These are phyloP conservation scores for Chionoecetes opilio DNA, from an alignment of 1,140 invertebrate genomes.

Conservation along the genomic window DNA sequence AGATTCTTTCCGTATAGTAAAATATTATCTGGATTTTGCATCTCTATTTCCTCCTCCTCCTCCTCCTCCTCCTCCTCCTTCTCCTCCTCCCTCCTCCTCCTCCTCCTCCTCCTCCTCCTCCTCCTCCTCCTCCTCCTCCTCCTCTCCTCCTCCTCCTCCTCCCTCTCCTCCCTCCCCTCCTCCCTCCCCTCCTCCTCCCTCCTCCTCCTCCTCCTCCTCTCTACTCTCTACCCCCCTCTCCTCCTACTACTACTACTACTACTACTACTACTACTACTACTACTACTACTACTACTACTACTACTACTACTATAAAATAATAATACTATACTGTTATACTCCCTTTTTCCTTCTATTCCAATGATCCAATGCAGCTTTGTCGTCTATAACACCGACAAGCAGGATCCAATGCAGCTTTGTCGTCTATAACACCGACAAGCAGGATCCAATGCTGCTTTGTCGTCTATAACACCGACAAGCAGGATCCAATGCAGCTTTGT, in stretches of 20 bases:
- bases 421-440: too few species aligned
- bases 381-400: too few species aligned
- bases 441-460: too few species aligned
- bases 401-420: too few species aligned
- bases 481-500: too few species aligned
- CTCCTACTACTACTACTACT: too few species aligned
- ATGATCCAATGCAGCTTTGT: too few species aligned
- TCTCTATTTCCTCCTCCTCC: neutral
- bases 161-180: neutral
- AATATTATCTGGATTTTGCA: neutral
- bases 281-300: neutral
- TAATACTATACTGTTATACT: too few species aligned
- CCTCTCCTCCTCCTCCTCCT: neutral
- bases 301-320: neutral
- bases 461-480: too few species aligned
- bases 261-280: neutral
- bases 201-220: neutral
- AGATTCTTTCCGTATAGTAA: neutral
- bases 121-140: neutral
- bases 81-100: constrained; percentile 13
- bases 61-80: neutral
- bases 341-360: too few species aligned
- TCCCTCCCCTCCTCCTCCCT: neutral
- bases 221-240: neutral
- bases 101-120: neutral